Evolutionary conservation across 2,113 vertebrate genomes (phyloP), one percentile per base, ranked within the genome.

Genomic region (Rhipidura dahli): DNA sequence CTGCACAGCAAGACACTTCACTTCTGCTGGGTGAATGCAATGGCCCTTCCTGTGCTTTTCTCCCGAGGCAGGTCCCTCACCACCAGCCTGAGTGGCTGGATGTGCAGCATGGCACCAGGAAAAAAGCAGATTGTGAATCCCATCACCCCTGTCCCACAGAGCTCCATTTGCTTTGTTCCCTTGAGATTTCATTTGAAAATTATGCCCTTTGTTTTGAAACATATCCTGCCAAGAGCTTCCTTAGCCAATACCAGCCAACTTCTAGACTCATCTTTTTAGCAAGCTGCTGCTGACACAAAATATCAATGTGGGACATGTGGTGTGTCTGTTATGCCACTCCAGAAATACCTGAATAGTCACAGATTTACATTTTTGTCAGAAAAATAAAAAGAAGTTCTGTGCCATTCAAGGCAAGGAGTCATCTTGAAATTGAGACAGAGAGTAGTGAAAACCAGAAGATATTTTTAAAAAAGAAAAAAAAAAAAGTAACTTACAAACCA

Each of bases 271-370:
- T 33, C 56, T 66, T 54, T 66, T 87, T 23, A 59, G 44, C 40
- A 22, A 15, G 31, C 2, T 54, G 66, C 20, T 68, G 57, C 39
- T 53, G 56, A 47, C 50, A 72, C 26, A 57, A 30, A 71, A 0
- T 12, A 50, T 12, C 57, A 69, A 18, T 42, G n/a, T 0, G 11
- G 31, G n/a, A 39, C 14, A 30, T 0, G 5, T 2, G 9, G 24
- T 12, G 14, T 31, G 30, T 71, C 31, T 82, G 49, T 53, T 75
- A 33, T 2, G 12, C n/a, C 85, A 49, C 44, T 61, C 37, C 61
- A 92, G 51, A 66, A 89, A 40, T 27, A 50, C 26, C 27, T 15
- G 33, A 49, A 49, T 28, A 15, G 15, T 37, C 56, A 77, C 28
- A 69, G 56, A 83, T 57, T 56, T 31, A 40, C 40, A 24, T 6